phyloP scores from a whole-genome alignment of 2,888 invertebrate species.

The Caenorhabditis sp. region DNA sequence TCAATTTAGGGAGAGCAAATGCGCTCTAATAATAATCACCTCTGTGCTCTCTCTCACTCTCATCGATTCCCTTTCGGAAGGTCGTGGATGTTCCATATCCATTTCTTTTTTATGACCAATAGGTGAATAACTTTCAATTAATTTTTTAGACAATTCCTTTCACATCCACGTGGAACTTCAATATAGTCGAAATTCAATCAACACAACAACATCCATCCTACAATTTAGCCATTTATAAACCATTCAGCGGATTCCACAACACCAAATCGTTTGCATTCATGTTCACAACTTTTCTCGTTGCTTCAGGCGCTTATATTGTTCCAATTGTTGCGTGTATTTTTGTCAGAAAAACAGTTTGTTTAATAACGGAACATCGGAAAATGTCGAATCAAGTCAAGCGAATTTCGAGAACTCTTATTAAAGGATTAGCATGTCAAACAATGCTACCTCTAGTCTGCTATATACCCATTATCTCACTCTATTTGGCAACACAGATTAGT shows the following conservation, averaged over 20 bases:
- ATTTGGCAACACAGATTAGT: slow-evolving; percentile 23
- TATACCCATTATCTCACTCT: slow-evolving; percentile 29
- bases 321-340: background rate
- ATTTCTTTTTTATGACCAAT: too few relatives aligned
- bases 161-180: background rate
- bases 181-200: background rate
- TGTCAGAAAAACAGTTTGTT: background rate
- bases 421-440: slow-evolving; percentile 30
- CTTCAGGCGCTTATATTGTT: background rate
- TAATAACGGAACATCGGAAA: background rate
- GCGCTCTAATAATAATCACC: too few relatives aligned
- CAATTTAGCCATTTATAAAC: background rate
- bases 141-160: background rate
- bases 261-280: background rate
- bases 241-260: background rate
- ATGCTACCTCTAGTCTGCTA: slow-evolving; percentile 31
- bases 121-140: too few relatives aligned
- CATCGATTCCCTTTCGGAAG: too few relatives aligned
- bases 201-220: background rate
- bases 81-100: too few relatives aligned
- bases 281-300: background rate
- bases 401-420: background rate
- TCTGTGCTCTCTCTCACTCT: too few relatives aligned
- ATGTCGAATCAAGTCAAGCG: background rate
- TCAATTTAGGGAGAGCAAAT: too few relatives aligned